Evolutionary conservation across 2,888 invertebrate species (phyloP), one percentile per base, ranked within the genome.

Genomic region (Exephanes ischioxanthus): DNA sequence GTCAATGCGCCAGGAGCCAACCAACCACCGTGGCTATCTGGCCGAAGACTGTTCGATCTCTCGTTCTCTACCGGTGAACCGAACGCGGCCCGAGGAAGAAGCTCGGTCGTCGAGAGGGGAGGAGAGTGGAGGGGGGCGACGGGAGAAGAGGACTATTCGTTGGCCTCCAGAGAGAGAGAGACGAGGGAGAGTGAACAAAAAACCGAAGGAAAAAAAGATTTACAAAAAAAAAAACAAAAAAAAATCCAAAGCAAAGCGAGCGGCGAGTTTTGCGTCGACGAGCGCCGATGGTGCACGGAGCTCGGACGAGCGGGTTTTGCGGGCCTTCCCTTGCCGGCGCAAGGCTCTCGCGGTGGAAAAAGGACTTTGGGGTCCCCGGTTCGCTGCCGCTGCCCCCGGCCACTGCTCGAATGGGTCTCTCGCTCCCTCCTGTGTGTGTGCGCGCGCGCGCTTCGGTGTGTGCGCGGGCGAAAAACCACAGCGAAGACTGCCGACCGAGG

Each of bases 321-420:
- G 90, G 76, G 90, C 88, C 90, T 92, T 91, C 90, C 91, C 91
- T 89, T 89, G 68, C 72, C 73, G 76, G 61, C 83, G 76, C 77
- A 41, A 82, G 82, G 53, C 82, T 73, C 63, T 68, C 61, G 51
- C 91, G 90, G 89, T 90, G 89, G 89, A 90, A 80, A 77, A 89
- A 90, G 89, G 90, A 91, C 91, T 91, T 92, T 90, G 90, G 91
- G 90, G 88, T 90, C 90, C 83, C 86, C 83, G 87, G 86, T 82
- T 85, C 73, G 84, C 84, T 84, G 88, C 85, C 80, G 77, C 80
- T 51, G 45, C 37, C 5, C 16, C 45, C 33, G 76, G 48, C n/a
- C 55, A 72, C 9, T 58, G 63, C 55, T 55, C 66, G 67, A 26
- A 33, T 61, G 61, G 33, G 30, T 4, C 45, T 16, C 30, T 84